Conservation (phyloP, 1,140 invertebrate genomes). For the Hermetia illucens region DNA sequence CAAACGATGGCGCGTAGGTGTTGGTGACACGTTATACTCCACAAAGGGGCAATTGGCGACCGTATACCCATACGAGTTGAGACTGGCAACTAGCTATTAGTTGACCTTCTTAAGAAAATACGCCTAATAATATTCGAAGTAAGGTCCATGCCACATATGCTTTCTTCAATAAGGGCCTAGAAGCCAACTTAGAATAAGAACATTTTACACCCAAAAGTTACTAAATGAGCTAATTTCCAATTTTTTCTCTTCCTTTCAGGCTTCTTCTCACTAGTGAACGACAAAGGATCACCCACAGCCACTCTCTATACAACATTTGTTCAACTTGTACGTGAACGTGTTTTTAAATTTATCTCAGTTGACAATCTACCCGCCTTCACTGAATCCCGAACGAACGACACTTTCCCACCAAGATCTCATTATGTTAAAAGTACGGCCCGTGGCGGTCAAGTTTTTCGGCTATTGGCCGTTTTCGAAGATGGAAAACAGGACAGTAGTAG, state of each 20-base stretch:
- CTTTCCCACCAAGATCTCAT: constrained; percentile 19
- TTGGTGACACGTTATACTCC: no score
- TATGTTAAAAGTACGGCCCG: constrained; percentile 27
- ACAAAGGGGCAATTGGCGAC: no score
- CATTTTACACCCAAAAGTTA: no score
- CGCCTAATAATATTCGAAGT: no score
- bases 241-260: constrained; percentile 12
- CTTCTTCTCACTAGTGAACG: constrained; percentile 26
- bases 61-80: no score
- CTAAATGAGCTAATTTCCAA: not conserved
- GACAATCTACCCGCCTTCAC: constrained; percentile 28
- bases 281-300: constrained; percentile 24
- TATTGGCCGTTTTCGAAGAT: constrained; percentile 28
- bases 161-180: no score
- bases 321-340: constrained; percentile 27
- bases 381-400: constrained; percentile 18
- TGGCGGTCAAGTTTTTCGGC: constrained; percentile 25
- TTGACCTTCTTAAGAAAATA: no score
- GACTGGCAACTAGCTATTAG: no score
- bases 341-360: constrained; percentile 28
- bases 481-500: constrained; percentile 17
- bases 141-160: no score
- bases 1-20: no score
- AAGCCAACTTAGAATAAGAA: no score
- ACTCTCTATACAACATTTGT: constrained; percentile 23